These are phyloP conservation scores for Diploscapter pachys DNA, from an alignment of 1,140 invertebrate genomes.

Conservation along the genomic window DNA sequence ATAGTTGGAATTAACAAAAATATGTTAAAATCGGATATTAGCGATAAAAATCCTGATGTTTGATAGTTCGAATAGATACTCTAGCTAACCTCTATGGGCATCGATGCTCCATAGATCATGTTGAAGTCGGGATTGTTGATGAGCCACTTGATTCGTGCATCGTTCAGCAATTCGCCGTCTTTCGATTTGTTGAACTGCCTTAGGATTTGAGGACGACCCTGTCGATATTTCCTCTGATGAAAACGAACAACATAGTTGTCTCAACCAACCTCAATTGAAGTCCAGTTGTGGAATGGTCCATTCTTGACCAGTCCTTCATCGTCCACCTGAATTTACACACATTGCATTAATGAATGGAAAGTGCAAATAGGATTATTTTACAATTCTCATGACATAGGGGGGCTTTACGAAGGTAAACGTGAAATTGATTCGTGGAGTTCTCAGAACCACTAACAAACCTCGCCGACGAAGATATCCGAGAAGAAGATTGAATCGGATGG, in stretches of 20 bases:
- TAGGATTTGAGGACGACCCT: constrained; percentile 47
- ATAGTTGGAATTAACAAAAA: constrained; percentile 8
- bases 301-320: not conserved
- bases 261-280: not conserved
- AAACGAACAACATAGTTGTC: not conserved
- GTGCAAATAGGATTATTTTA: not conserved
- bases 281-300: not conserved
- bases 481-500: constrained; percentile 49
- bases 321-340: not conserved
- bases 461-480: constrained; percentile 43
- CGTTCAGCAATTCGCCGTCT: constrained; percentile 51
- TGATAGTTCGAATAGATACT: constrained; percentile 45
- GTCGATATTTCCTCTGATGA: constrained; percentile 8
- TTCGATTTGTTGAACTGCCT: constrained; percentile 38
- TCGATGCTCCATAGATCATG: too few relatives aligned
- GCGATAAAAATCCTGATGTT: constrained; percentile 42
- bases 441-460: constrained; percentile 16
- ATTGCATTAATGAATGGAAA: not conserved
- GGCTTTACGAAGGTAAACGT: not conserved
- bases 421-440: not conserved
- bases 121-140: too few relatives aligned
- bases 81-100: constrained; percentile 7
- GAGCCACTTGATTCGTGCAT: constrained; percentile 34
- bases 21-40: too few relatives aligned
- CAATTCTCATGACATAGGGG: constrained; percentile 7